Base-by-base conservation (phyloP, 2,797 vertebrate species). In the Enteromius anoplus region DNA sequence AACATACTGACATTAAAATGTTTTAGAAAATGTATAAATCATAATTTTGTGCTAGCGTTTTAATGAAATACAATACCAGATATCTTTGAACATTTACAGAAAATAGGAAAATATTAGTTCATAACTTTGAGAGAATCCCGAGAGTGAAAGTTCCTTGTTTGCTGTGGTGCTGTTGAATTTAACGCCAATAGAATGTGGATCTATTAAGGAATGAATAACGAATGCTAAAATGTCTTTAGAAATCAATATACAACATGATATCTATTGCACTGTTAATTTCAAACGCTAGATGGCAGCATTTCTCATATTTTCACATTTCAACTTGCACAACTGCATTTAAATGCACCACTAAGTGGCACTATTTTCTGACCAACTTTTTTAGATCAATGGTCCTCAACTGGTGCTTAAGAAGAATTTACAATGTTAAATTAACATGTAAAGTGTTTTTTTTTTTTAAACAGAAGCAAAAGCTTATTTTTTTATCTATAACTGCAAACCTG, bases 261-360 rank as follows among this genome's bases (percentile, higher is more conserved):
- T 51, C 9, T 42, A 12, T 70, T 40, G 3, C 34, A 66, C 21
- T 12, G 17, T 3, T 15, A 4, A 55, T 58, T 37, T 6, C 42
- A 10, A 66, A 42, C 75, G 66, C 69, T 37, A 2, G 26, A 81
- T 62, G 72, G 55, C 72, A 49, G 12, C n/a, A 0, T 64, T 81
- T 85, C 19, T 17, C 42, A 14, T 51, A 17, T 40, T 47, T 34
- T 37, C 45, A 40, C 12, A 26, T 5, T 15, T 72, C 19, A 75
- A 21, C 8, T 0, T 51, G 83, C 42, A 70, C 64, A 26, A 26
- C 26, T 26, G 26, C 15, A 3, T 51, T 64, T 47, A 17, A 65
- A 23, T 8, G 23, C 11, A 64, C 70, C 81, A 83, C 42, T 4
- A 42, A 3, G 62, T 77, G 78, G 34, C 15, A 23, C 3, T 2